A percentile compares a stretch with the other conserved stretches of the same genome.
phyloP scores from a whole-genome alignment of 2,888 invertebrate species.

The Pachydiplax longipennis region DNA sequence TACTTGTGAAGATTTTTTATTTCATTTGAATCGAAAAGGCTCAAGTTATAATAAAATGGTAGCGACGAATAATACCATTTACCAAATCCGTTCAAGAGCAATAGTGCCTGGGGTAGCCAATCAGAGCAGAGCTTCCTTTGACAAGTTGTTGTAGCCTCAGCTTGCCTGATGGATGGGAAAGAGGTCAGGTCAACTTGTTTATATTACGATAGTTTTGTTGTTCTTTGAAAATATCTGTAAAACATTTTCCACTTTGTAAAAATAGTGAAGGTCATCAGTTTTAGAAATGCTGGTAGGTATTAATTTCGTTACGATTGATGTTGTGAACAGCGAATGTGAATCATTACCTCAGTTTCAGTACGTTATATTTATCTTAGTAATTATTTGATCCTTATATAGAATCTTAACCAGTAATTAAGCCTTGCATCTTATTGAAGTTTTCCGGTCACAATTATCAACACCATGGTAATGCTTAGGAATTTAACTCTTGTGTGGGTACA shows the following conservation, averaged over 20 bases:
- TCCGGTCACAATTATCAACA: background rate
- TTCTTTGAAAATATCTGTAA: slow-evolving; percentile 34
- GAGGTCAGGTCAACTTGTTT: slow-evolving; percentile 48
- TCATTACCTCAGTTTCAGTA: background rate
- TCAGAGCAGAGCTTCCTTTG: slow-evolving; percentile 44
- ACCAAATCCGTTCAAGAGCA: slow-evolving; percentile 21
- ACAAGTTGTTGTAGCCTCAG: slow-evolving; percentile 42
- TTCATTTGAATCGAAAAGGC: background rate
- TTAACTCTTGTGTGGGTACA: too few relatives aligned
- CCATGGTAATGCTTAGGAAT: background rate
- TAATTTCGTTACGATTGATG: background rate
- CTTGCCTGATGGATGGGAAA: slow-evolving; percentile 48
- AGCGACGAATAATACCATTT: background rate
- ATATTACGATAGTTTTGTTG: slow-evolving; percentile 45
- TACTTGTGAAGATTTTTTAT: background rate
- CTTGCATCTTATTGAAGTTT: too few relatives aligned
- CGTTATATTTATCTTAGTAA: background rate
- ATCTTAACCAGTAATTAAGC: background rate
- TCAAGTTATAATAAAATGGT: background rate
- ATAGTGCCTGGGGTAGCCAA: slow-evolving; percentile 10
- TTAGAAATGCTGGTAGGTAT: slow-evolving; percentile 35
- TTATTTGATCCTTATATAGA: background rate
- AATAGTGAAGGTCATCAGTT: background rate
- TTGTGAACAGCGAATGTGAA: slow-evolving; percentile 14
- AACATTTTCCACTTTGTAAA: background rate